Evolutionary conservation across 2,888 invertebrate genomes (phyloP).

Genomic region (Achlya flavicornis): DNA sequence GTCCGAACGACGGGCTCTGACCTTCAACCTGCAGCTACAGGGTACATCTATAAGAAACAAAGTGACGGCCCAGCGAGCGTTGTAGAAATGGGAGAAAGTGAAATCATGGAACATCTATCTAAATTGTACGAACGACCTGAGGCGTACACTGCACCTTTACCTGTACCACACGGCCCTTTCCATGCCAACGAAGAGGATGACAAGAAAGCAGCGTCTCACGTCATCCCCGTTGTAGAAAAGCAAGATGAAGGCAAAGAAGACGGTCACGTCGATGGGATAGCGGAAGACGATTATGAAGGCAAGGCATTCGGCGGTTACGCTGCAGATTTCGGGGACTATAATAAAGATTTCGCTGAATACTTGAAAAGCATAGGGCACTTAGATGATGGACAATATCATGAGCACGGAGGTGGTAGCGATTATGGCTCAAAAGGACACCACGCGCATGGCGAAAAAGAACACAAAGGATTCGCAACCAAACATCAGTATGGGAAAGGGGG

Average conservation of each 20-base stretch:
- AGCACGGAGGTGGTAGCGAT: slow-evolving; percentile 68
- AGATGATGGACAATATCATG: slow-evolving; percentile 55
- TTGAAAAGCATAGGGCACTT: slow-evolving; percentile 59
- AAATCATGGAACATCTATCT: slow-evolving; percentile 71
- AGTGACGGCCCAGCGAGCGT: slow-evolving; percentile 76
- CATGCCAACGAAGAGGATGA: slow-evolving; percentile 57
- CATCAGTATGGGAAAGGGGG: slow-evolving; percentile 81
- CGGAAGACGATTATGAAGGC: slow-evolving; percentile 59
- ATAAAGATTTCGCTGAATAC: slow-evolving; percentile 67
- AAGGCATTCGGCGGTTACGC: slow-evolving; percentile 61
- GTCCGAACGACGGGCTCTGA: slow-evolving; percentile 83
- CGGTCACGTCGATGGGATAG: slow-evolving; percentile 58
- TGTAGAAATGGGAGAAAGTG: slow-evolving; percentile 73
- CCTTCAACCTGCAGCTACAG: slow-evolving; percentile 84
- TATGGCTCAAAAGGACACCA: slow-evolving; percentile 70
- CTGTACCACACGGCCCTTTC: slow-evolving; percentile 55
- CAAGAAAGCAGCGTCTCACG: slow-evolving; percentile 55
- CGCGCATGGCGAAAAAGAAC: slow-evolving; percentile 78
- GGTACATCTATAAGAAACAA: slow-evolving; percentile 82
- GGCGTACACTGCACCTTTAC: slow-evolving; percentile 61
- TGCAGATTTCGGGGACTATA: slow-evolving; percentile 61
- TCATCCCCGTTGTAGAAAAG: slow-evolving; percentile 68
- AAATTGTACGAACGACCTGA: slow-evolving; percentile 68
- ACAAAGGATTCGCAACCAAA: slow-evolving; percentile 77
- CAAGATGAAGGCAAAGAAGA: slow-evolving; percentile 45